Evolutionary conservation across 2,113 vertebrate genomes (phyloP), one percentile per base, ranked within the genome.

Genomic region (Epinephelus cyanopodus): DNA sequence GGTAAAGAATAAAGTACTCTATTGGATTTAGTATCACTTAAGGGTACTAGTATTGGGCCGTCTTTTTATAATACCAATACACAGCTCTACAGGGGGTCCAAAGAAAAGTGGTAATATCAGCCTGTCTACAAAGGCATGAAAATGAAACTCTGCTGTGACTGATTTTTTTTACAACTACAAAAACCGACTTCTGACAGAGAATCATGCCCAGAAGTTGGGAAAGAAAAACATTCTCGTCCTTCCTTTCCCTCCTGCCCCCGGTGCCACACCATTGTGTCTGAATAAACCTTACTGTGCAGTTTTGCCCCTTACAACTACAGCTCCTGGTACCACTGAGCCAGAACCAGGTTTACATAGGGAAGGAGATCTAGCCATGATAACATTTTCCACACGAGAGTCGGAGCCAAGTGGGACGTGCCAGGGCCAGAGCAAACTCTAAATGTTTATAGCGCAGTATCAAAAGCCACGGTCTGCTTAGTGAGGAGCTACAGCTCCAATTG

Each of bases 401-500:
- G 56, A 64, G 81, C 76, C 81, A 83, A 73, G 60, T 78, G 54
- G 78, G 76, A 79, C 76, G 72, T 45, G 18, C 29, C 61, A 23
- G 53, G 27, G 74, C 81, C 77, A 86, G 86, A 87, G 74, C 45
- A 70, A 87, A 77, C 82, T 68, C 27, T 33, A 47, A 80, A 77
- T 86, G 79, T 89, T 83, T 85, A 81, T 33, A 84, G 54, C 23
- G 15, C 61, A 47, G 77, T 57, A 89, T 84, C 71, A 88, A 83
- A 84, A 71, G 71, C 14, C 57, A 50, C 23, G 3, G 50, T 72
- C 78, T 82, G 52, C 77, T 80, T 53, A 58, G 82, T 50, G 50
- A 67, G 68, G 83, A 70, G 70, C 77, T 77, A 29, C 37, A 77
- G 60, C 63, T 52, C 8, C 78, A 54, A 78, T 73, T 77, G 74